Evolutionary conservation across 2,888 invertebrate genomes (phyloP).

Genomic region (Sarcophaga rosellei): DNA sequence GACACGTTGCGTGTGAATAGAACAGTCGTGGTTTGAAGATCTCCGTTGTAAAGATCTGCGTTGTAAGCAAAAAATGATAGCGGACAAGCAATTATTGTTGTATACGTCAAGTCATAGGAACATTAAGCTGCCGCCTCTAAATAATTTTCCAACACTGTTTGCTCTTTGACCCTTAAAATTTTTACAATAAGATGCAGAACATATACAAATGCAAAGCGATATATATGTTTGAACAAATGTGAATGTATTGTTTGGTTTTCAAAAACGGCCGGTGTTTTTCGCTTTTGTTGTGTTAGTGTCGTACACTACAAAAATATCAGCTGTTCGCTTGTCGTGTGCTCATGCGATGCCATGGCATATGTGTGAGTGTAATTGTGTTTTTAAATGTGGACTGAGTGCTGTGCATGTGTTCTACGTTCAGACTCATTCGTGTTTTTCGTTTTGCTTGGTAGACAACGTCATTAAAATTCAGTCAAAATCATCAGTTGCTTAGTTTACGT

Average conservation of each 20-base stretch:
- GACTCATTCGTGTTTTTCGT: neutral
- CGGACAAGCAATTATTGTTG: too few relatives aligned
- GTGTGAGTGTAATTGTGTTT: neutral
- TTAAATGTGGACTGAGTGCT: neutral
- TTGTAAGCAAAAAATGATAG: too few relatives aligned
- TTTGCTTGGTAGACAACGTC: slow-evolving; percentile 42
- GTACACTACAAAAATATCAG: neutral
- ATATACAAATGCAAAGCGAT: too few relatives aligned
- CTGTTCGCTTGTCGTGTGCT: neutral
- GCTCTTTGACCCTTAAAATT: slow-evolving; percentile 42
- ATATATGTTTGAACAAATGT: too few relatives aligned
- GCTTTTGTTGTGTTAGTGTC: neutral
- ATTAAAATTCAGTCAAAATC: slow-evolving; percentile 46
- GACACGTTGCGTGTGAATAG: too few relatives aligned
- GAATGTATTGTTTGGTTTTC: neutral
- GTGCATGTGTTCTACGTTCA: slow-evolving; percentile 22
- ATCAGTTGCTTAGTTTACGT: slow-evolving; percentile 65
- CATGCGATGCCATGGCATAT: neutral
- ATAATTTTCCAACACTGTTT: slow-evolving; percentile 25
- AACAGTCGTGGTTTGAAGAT: too few relatives aligned
- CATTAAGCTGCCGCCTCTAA: neutral
- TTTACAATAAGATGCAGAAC: neutral
- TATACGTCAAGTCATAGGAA: too few relatives aligned
- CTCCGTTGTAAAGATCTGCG: too few relatives aligned
- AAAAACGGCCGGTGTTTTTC: slow-evolving; percentile 21